Base-by-base conservation (phyloP, 2,113 vertebrate species). In the Sclerurus mexicanus region DNA sequence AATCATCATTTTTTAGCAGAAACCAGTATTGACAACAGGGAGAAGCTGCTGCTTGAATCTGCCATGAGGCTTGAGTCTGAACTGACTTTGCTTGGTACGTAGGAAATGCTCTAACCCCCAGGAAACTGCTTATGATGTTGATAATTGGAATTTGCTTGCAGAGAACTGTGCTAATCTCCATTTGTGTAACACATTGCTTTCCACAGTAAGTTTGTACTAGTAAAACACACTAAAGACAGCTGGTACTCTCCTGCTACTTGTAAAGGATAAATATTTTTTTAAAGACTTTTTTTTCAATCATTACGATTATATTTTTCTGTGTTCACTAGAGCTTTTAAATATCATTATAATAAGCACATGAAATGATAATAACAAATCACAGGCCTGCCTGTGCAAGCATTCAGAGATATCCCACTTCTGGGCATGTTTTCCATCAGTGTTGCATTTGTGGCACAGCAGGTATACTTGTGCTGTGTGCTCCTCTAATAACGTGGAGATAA, bases 1-100 rank as follows among this genome's bases (percentile, higher is more conserved):
- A 98, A 99, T 87, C 96, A 89, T 31, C 99, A 98, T 46, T 97
- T 98, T 95, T 89, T 98, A 96, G 99, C 99, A 13, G 99, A 99
- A 97, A 99, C 98, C 93, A 99, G 98, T 97, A 99, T 99, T 60
- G 99, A 99, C 94, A 98, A 98, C 81, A 96, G 98, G 84, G 99
- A 99, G 73, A 98, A 99, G 87, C 96, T 99, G 53, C 96, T 99
- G 63, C 95, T 98, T 66, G 98, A 99, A 62, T 99, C 99, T 27
- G 98, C 98, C 9, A 86, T 97, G 91, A 98, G 95, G 59, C 97
- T 99, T 93, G 99, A 99, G 97, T 99, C 96, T 1, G 87, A 98
- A 83, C 98, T 99, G 66, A 99, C 98, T 6, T 97, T 99, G 79
- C 97, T 99, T 12, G 99, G 99, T 99, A 98, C 53, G 97, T 97